A percentile compares a stretch with the other conserved stretches of the same genome.
Conservation (phyloP, 1,140 invertebrate genomes). For the roundworm (Caenorhabditis elegans) region WBcel235 BX284605.5:10455001-10455500, state of each 20-base stretch:
- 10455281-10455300: conserved; percentile 7
- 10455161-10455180: not conserved
- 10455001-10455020: not conserved
- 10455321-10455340: not conserved
- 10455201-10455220: not conserved
- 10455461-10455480: conserved; percentile 15
- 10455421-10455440: conserved; percentile 2
- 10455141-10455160: not conserved
- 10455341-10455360: not conserved
- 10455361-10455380: not conserved
- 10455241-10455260: conserved; percentile 14
- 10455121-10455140: not conserved
- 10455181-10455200: not conserved
- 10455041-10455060: not conserved
- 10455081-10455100: not conserved
- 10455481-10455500: conserved; percentile 15
- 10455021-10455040: not conserved
- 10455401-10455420: conserved; percentile 25
- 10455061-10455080: not conserved
- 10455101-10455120: not conserved
- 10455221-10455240: not conserved
- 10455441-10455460: conserved; percentile 5
- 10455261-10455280: not conserved
- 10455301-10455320: conserved; percentile 10
- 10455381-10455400: conserved; percentile 16